A percentile compares a stretch with the other conserved stretches of the same genome.
Conservation (phyloP, 2,113 vertebrate genomes). For the Baryphthengus martii region DNA sequence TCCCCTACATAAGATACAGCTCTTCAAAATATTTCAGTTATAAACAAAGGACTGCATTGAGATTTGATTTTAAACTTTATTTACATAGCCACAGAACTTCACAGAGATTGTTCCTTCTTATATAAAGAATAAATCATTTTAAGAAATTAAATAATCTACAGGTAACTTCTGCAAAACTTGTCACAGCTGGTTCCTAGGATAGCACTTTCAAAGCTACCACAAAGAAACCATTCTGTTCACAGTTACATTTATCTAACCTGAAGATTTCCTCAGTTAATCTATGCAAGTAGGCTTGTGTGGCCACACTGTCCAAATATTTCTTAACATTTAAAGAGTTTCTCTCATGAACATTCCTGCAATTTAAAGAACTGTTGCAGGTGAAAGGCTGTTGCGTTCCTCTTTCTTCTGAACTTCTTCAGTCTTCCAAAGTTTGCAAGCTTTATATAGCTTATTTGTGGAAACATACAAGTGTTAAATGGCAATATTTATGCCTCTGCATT, state of each 20-base stretch:
- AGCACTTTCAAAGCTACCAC: not conserved
- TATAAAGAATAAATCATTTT: not conserved
- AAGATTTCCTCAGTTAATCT: not conserved
- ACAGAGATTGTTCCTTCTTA: not conserved
- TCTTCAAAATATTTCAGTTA: not conserved
- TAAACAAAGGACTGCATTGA: not conserved
- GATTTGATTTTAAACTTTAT: not conserved
- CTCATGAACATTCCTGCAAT: not conserved
- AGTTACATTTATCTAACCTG: not conserved
- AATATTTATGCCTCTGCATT: not conserved
- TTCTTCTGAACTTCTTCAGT: not conserved
- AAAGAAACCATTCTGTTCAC: not conserved
- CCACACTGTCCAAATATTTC: not conserved
- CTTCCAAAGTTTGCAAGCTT: not conserved
- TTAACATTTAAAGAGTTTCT: not conserved
- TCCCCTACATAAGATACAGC: not conserved
- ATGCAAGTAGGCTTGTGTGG: not conserved
- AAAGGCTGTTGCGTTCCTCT: not conserved
- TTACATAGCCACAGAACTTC: not conserved
- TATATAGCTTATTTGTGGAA: not conserved
- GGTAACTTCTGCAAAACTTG: not conserved
- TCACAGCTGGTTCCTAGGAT: not conserved
- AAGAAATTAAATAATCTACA: not conserved
- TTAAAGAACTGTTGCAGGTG: not conserved
- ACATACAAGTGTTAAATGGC: not conserved